phyloP scores from a whole-genome alignment of 2,113 vertebrate genomes.

The Gnathonemus echidnorhynchus region DNA sequence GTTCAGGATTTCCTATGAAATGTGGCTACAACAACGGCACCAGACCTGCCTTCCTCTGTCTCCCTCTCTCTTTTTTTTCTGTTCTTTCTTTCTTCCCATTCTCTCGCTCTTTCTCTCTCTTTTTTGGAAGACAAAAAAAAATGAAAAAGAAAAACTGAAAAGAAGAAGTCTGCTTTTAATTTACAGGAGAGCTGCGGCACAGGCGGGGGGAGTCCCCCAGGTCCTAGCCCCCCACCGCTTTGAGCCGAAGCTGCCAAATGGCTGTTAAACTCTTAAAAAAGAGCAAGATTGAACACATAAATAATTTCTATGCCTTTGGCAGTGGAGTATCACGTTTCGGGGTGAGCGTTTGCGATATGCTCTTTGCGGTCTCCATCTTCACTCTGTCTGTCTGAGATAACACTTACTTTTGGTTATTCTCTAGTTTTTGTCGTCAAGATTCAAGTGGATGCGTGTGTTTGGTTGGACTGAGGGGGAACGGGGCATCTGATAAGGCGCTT shows the following conservation, averaged over 20 bases:
- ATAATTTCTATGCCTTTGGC: slow-evolving; percentile 45
- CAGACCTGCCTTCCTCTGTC: slow-evolving; percentile 40
- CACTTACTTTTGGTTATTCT: not conserved
- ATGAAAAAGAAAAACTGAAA: slow-evolving; percentile 18
- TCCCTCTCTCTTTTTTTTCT: slow-evolving; percentile 27
- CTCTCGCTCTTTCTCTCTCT: not conserved
- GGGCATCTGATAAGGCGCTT: slow-evolving; percentile 23
- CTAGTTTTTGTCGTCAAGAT: not conserved
- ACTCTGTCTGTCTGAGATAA: slow-evolving; percentile 24
- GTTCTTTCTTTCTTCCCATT: not conserved
- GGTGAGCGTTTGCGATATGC: slow-evolving; percentile 20
- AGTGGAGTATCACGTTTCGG: slow-evolving; percentile 18
- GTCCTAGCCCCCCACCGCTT: slow-evolving; percentile 55
- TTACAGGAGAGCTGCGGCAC: slow-evolving; percentile 44
- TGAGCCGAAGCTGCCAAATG: slow-evolving; percentile 30
- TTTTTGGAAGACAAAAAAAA: slow-evolving; percentile 30
- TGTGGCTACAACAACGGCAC: slow-evolving; percentile 50
- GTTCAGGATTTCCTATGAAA: slow-evolving; percentile 64
- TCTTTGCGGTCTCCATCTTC: slow-evolving; percentile 19
- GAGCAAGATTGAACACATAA: slow-evolving; percentile 49
- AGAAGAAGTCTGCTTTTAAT: slow-evolving; percentile 63
- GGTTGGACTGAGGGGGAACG: slow-evolving; percentile 1
- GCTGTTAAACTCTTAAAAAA: slow-evolving; percentile 36
- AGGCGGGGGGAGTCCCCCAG: slow-evolving; percentile 41
- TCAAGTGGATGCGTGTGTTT: slow-evolving; percentile 1